These are phyloP conservation scores for Stenodema calcarata DNA, from an alignment of 2,888 invertebrate genomes.

Conservation along the genomic window DNA sequence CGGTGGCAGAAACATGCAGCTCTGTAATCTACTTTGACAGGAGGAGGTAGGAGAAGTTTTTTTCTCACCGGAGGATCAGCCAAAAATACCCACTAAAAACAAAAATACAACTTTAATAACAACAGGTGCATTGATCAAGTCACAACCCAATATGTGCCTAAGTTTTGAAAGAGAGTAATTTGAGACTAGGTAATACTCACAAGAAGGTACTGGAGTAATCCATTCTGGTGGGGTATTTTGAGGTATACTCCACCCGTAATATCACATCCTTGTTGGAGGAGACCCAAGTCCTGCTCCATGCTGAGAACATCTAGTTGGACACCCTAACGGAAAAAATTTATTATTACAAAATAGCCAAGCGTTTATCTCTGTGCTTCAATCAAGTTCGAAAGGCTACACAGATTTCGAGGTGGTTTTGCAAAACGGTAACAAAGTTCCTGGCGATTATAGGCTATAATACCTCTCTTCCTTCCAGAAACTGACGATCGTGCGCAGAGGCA, in stretches of 20 bases:
- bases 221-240: slow-evolving; percentile 84
- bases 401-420: too few species aligned
- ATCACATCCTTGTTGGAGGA: slow-evolving; percentile 95
- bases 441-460: too few species aligned
- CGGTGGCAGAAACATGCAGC: slow-evolving; percentile 98
- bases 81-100: slow-evolving; percentile 84
- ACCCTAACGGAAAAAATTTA: slow-evolving; percentile 65
- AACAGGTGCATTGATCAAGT: too few species aligned
- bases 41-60: slow-evolving; percentile 85
- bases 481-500: too few species aligned
- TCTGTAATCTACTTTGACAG: slow-evolving; percentile 91
- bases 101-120: background rate
- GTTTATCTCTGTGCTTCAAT: too few species aligned
- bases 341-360: too few species aligned
- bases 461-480: too few species aligned
- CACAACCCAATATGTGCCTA: too few species aligned
- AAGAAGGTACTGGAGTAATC: slow-evolving; percentile 83
- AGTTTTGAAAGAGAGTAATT: background rate
- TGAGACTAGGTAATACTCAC: slow-evolving; percentile 64
- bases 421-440: too few species aligned
- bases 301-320: slow-evolving; percentile 92
- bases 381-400: too few species aligned
- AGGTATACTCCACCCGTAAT: slow-evolving; percentile 93
- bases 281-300: slow-evolving; percentile 85
- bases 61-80: slow-evolving; percentile 81